Conservation (phyloP, 1,140 invertebrate species). For the Lepidurus couesii region DNA sequence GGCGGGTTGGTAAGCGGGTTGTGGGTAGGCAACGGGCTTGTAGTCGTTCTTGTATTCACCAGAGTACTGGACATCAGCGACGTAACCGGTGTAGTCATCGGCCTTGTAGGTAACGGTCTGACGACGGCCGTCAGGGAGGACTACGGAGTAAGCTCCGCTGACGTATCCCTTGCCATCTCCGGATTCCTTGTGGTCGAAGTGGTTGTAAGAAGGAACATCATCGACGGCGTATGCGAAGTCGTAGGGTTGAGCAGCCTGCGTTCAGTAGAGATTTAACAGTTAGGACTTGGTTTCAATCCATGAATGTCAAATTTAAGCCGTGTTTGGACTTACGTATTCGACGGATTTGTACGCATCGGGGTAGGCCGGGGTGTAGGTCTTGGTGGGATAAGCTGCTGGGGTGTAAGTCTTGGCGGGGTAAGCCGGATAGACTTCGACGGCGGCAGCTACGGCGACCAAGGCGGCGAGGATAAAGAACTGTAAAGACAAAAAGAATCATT, state of each 20-base stretch:
- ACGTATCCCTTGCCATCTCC: conserved; percentile 39
- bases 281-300: not conserved
- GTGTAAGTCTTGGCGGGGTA: conserved; percentile 19
- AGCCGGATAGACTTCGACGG: conserved; percentile 23
- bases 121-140: conserved; percentile 41
- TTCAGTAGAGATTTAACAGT: not conserved
- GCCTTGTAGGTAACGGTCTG: conserved; percentile 41
- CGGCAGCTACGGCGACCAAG: conserved; percentile 23
- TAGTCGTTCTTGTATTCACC: conserved; percentile 30
- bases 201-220: conserved; percentile 39
- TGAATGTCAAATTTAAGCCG: not conserved
- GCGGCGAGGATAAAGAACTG: conserved; percentile 27
- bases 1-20: conserved; percentile 31
- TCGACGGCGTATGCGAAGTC: conserved; percentile 39
- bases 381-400: conserved; percentile 24
- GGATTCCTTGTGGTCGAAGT: conserved; percentile 40
- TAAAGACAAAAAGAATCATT: not conserved
- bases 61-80: too few species aligned
- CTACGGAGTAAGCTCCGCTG: conserved; percentile 41
- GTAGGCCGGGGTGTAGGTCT: conserved; percentile 17
- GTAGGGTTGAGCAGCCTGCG: conserved; percentile 36
- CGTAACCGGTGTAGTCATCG: conserved; percentile 37
- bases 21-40: conserved; percentile 31
- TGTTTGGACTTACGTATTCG: not conserved
- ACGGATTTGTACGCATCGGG: not conserved